Evolutionary conservation across 1,140 invertebrate species (phyloP).

Genomic region (Scaptodrosophila lebanonensis): DNA sequence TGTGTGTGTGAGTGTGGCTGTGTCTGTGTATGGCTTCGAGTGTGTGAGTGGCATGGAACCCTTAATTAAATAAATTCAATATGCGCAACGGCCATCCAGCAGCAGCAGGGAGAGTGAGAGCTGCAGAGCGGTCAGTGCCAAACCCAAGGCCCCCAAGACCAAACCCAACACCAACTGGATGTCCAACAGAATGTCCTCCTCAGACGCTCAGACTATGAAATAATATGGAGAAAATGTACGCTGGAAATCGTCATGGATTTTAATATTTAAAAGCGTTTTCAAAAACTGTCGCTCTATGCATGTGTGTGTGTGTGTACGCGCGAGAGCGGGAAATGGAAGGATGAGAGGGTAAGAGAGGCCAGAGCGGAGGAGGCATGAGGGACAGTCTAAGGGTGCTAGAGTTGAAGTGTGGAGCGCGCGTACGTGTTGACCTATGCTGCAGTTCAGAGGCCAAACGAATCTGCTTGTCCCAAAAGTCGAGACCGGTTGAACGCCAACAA

Average conservation of each 20-base stretch:
- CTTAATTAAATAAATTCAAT: constrained; percentile 76
- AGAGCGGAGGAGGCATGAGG: background rate
- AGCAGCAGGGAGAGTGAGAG: too few species aligned
- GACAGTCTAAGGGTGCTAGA: background rate
- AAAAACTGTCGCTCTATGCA: constrained; percentile 67
- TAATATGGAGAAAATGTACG: constrained; percentile 65
- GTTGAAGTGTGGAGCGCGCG: constrained; percentile 37
- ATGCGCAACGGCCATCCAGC: constrained; percentile 67
- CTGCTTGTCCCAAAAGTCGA: constrained; percentile 27
- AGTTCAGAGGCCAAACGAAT: constrained; percentile 72
- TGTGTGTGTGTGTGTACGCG: background rate
- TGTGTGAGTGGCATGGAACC: constrained; percentile 59
- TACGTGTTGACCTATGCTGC: constrained; percentile 55
- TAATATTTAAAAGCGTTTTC: constrained; percentile 76
- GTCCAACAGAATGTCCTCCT: background rate
- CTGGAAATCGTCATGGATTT: constrained; percentile 74
- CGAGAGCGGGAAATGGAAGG: background rate
- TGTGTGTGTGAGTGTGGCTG: background rate
- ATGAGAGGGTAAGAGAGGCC: background rate
- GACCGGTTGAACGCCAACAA: constrained; percentile 7
- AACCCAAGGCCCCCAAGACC: background rate
- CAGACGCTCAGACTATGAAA: constrained; percentile 43
- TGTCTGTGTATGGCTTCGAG: constrained; percentile 8
- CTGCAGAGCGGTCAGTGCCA: too few species aligned
- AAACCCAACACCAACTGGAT: background rate